Conservation (phyloP, 2,888 invertebrate species). For the Aleiodes testaceus region DNA sequence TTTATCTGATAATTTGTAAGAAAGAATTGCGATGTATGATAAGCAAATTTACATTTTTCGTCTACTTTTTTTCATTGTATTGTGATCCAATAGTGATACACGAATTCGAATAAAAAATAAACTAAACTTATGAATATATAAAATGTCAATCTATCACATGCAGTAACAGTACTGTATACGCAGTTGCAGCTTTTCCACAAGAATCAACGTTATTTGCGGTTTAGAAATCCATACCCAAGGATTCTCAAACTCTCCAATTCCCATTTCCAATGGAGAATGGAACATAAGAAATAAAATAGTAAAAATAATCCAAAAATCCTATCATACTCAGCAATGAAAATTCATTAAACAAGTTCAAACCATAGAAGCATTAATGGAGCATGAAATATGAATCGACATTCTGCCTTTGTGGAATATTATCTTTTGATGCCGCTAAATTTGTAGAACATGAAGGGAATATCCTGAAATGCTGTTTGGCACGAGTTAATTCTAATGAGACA, state of each 20-base stretch:
- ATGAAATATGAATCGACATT: no score
- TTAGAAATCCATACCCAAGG: neutral
- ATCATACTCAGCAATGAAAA: no score
- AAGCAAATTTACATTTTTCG: no score
- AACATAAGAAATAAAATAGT: neutral
- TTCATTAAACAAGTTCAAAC: no score
- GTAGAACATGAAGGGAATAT: no score
- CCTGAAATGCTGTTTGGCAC: no score
- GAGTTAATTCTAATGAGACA: no score
- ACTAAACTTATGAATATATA: constrained; percentile 5
- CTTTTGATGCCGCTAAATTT: no score
- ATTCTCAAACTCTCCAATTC: constrained; percentile 9
- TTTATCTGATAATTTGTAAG: neutral
- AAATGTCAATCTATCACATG: constrained; percentile 2
- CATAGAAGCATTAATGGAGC: no score
- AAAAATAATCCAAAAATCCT: neutral
- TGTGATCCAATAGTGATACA: neutral
- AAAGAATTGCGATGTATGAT: no score
- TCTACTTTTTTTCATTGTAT: no score
- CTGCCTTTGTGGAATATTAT: no score
- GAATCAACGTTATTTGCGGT: constrained; percentile 24
- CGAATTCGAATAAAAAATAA: neutral
- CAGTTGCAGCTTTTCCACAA: neutral
- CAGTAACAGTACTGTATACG: constrained; percentile 4
- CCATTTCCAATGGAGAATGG: neutral